Conservation (phyloP, 2,888 invertebrate genomes). For the Patella ulyssiponensis region DNA sequence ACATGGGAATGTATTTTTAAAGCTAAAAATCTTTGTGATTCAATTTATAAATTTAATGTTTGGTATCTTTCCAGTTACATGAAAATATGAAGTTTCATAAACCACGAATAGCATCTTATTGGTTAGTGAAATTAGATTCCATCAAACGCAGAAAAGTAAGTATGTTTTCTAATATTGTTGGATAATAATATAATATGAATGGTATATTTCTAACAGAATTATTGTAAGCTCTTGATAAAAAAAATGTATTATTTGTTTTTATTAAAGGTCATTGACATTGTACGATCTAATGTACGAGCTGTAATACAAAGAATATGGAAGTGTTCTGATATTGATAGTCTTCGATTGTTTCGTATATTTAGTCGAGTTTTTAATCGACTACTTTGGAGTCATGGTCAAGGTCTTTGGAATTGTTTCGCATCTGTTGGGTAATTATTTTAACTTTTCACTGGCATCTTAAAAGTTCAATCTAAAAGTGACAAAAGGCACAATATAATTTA, state of each 20-base stretch:
- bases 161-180: no score
- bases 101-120: slow-evolving; percentile 71
- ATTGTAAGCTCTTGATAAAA: no score
- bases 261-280: slow-evolving; percentile 70
- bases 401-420: slow-evolving; percentile 71
- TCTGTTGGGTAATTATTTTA: slow-evolving; percentile 50
- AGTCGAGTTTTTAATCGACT: slow-evolving; percentile 69
- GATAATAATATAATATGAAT: no score
- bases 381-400: slow-evolving; percentile 72
- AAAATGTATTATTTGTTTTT: slow-evolving; percentile 5
- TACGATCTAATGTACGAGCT: slow-evolving; percentile 68
- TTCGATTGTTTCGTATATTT: slow-evolving; percentile 68
- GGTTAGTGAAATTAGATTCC: slow-evolving; percentile 71
- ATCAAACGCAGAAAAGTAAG: slow-evolving; percentile 70
- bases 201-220: no score
- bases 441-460: neutral
- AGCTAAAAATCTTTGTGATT: no score
- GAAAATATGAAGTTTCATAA: slow-evolving; percentile 72
- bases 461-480: neutral
- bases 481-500: no score
- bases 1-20: no score
- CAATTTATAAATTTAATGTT: no score
- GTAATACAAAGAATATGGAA: slow-evolving; percentile 68
- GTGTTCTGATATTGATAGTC: slow-evolving; percentile 62
- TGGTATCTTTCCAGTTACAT: slow-evolving; percentile 57